Evolutionary conservation across 2,113 vertebrate genomes (phyloP), one percentile per base, ranked within the genome.

Genomic region (Isichthys henryi): DNA sequence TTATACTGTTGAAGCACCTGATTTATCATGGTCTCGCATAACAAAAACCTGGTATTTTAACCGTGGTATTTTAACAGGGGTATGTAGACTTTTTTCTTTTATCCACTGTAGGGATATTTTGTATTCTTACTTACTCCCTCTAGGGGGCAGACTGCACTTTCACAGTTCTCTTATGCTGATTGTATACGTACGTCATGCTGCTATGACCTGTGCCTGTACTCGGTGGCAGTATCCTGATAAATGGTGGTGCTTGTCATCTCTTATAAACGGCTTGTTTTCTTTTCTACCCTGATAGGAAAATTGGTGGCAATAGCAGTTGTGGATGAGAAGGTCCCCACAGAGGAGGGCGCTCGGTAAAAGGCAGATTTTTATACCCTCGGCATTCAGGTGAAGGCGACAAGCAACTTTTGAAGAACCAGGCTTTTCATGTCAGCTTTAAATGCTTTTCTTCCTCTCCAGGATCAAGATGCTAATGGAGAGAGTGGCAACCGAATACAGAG

Each of bases 281-380:
- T 3, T 53, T 83, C 0, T 89, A 5, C 15, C 48, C 7, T 82
- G 49, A 92, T 92, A 99, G 98, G 96, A 92, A 98, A 98, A 94
- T 96, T 99, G 91, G 95, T 99, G 92, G 94, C 95, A 89, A 93
- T 99, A 89, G 97, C 96, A 43, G 91, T 99, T 91, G 95, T 98
- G 93, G 97, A 98, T 93, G 96, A 97, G 90, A 97, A 94, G 91
- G 96, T 96, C 31, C 93, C 92, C 88, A 96, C 96, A 89, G 66
- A 94, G 80, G 94, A 97, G 49, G 97, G 97, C 91, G 94, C 94
- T 88, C 96, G 97, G 98, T 99, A 96, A 89, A 86, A 82, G 9
- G 2, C 1, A 19, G 1, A 52, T 27, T 5, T 66, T 85, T 56
- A 10, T 56, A 3, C 31, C n/a, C 31, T 46, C 84, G 27, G 21